phyloP scores from a whole-genome alignment of 2,797 vertebrate species.

The Lerista edwardsae region DNA sequence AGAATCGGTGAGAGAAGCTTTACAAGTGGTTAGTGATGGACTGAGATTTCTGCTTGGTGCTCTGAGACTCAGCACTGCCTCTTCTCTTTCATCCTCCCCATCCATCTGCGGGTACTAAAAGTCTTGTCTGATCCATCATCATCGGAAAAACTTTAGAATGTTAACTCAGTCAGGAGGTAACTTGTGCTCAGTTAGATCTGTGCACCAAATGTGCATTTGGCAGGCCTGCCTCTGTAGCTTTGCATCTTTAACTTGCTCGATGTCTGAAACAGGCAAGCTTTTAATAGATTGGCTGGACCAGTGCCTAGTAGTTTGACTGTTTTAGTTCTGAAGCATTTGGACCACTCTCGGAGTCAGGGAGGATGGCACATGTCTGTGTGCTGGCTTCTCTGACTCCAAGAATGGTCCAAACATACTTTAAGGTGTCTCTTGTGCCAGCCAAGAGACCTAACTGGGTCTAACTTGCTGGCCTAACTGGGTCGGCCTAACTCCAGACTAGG shows the following conservation, averaged over 20 bases:
- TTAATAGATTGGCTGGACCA: background rate
- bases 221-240: background rate
- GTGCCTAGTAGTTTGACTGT: background rate
- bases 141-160: background rate
- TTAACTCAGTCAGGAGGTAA: background rate
- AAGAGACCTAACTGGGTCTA: too few species aligned
- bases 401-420: too few species aligned
- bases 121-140: background rate
- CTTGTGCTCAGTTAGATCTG: background rate
- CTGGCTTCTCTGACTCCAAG: too few species aligned
- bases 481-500: too few species aligned
- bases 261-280: background rate
- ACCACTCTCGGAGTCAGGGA: too few species aligned
- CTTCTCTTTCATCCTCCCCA: background rate
- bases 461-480: too few species aligned
- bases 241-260: background rate
- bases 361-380: too few species aligned
- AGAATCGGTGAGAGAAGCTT: background rate
- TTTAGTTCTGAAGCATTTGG: background rate
- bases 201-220: background rate
- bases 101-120: background rate
- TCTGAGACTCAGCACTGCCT: background rate
- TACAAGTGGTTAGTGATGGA: background rate
- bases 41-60: background rate
- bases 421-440: too few species aligned